A percentile compares a stretch with the other conserved stretches of the same genome.
phyloP scores from a whole-genome alignment of 1,140 invertebrate species.

The Danaus plexippus region DNA sequence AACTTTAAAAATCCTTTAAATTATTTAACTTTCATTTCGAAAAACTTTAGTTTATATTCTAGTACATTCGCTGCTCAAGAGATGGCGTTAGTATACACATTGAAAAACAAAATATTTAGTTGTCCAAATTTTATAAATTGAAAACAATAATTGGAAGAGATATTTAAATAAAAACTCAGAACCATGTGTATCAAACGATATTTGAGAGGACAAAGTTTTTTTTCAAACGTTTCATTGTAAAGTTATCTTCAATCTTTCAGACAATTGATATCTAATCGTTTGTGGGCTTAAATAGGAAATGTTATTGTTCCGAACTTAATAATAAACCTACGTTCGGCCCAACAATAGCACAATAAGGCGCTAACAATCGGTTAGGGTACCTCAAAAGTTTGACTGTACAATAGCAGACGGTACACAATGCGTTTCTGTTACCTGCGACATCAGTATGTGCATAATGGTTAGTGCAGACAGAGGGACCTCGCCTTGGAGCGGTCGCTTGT shows the following conservation, averaged over 20 bases:
- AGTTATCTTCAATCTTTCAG: background rate
- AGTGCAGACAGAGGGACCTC: slow-evolving; percentile 43
- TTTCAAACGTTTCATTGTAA: no score
- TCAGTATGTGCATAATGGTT: slow-evolving; percentile 68
- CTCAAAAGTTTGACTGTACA: slow-evolving; percentile 65
- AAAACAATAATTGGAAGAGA: no score
- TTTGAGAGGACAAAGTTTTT: no score
- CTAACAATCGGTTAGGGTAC: slow-evolving; percentile 61
- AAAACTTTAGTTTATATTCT: no score
- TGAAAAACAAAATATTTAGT: no score
- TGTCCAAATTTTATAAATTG: no score
- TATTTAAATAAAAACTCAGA: no score
- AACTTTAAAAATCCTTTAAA: no score
- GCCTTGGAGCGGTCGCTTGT: slow-evolving; percentile 18
- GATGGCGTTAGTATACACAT: no score
- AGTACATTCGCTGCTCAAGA: no score
- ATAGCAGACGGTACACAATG: slow-evolving; percentile 67
- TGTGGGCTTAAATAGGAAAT: slow-evolving; percentile 25
- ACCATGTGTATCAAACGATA: no score
- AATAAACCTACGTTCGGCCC: slow-evolving; percentile 49
- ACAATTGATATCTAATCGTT: slow-evolving; percentile 16
- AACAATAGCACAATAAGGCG: slow-evolving; percentile 57
- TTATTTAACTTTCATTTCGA: no score
- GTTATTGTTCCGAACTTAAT: slow-evolving; percentile 57
- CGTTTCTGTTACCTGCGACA: slow-evolving; percentile 66